phyloP scores from a whole-genome alignment of 1,140 invertebrate genomes.

The Mamestra configurata region DNA sequence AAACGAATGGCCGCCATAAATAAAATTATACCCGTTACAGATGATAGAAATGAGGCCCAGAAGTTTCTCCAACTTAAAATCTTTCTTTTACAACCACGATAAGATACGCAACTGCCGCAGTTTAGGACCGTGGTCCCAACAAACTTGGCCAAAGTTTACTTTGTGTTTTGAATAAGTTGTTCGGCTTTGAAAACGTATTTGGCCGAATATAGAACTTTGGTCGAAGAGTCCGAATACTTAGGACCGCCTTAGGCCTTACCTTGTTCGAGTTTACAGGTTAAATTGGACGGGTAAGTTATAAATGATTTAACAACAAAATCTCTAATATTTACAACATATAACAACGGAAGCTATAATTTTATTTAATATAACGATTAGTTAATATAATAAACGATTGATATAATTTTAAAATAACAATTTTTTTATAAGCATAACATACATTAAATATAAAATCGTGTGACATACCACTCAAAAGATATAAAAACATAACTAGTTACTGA shows the following conservation, averaged over 20 bases:
- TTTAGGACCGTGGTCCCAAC: conserved; percentile 22
- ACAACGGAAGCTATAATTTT: too few species aligned
- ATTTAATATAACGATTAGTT: too few species aligned
- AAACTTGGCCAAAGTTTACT: conserved; percentile 33
- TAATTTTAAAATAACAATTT: too few species aligned
- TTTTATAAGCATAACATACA: too few species aligned
- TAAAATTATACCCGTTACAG: conserved; percentile 42
- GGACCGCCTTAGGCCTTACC: background rate
- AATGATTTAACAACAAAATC: too few species aligned
- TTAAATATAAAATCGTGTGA: too few species aligned
- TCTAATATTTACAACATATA: too few species aligned
- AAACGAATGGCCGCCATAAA: conserved; percentile 32
- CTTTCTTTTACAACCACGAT: conserved; percentile 49
- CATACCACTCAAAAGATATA: too few species aligned
- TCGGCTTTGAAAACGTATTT: conserved; percentile 28
- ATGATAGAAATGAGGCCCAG: conserved; percentile 40
- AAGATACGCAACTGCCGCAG: conserved; percentile 43
- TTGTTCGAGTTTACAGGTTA: background rate
- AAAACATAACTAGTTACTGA: too few species aligned
- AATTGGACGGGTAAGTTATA: too few species aligned
- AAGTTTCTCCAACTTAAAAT: conserved; percentile 44
- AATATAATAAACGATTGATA: too few species aligned
- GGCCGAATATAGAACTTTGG: conserved; percentile 8
- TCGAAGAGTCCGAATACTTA: conserved; percentile 5
- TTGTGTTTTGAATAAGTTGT: conserved; percentile 45